These are phyloP conservation scores for Ridgeia piscesae DNA, from an alignment of 1,140 invertebrate genomes.

Conservation along the genomic window DNA sequence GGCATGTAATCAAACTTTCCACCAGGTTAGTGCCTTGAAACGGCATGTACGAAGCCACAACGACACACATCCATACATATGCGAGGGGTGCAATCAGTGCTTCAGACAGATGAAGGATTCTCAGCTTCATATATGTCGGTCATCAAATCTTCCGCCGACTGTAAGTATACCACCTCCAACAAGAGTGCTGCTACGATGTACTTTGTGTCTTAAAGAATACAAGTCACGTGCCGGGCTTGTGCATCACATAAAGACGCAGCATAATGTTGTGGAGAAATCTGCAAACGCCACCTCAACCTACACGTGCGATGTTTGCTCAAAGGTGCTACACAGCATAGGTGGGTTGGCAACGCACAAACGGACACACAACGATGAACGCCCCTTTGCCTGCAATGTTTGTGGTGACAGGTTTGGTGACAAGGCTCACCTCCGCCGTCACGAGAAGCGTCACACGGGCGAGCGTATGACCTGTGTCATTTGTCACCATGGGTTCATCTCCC, in stretches of 20 bases:
- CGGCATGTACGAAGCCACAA: slow-evolving; percentile 85
- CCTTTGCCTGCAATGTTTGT: slow-evolving; percentile 11
- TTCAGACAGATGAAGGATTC: not conserved
- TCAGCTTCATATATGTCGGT: slow-evolving; percentile 1
- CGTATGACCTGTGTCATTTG: not conserved
- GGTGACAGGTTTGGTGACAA: not conserved
- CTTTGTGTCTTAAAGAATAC: not conserved
- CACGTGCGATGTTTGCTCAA: slow-evolving; percentile 9
- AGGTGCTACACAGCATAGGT: not conserved
- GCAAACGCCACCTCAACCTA: not conserved
- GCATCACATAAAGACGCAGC: not conserved
- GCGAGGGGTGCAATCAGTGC: slow-evolving; percentile 25
- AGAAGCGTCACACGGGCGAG: slow-evolving; percentile 11
- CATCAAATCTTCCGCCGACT: not conserved
- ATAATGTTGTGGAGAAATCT: not conserved
- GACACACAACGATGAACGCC: slow-evolving; percentile 15
- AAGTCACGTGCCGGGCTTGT: not conserved
- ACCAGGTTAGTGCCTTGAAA: slow-evolving; percentile 12
- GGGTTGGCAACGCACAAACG: not conserved
- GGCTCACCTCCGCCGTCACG: not conserved
- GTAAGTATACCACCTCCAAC: not conserved
- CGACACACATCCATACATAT: slow-evolving; percentile 83
- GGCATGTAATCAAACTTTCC: slow-evolving; percentile 64
- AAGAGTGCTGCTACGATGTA: not conserved
- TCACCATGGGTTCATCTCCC: not conserved